Evolutionary conservation across 1,140 invertebrate species (phyloP), one percentile per base, ranked within the genome.

Genomic region (Drosophila miranda): DNA sequence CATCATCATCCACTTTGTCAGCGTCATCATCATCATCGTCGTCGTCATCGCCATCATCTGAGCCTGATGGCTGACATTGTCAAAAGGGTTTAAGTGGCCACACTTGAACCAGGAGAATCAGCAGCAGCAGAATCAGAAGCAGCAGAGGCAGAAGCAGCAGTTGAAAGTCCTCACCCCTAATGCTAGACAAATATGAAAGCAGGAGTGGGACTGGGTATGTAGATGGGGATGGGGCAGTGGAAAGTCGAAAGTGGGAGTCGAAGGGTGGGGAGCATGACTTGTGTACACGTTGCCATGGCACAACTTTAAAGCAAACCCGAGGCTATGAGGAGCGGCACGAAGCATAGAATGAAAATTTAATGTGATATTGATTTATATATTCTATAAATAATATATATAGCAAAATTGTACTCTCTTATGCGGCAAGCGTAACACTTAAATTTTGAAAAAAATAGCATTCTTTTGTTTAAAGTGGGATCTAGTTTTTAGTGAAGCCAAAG

Each of bases 61-160:
- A 74, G 70, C 51, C 70, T 74, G 83, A 75, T 86, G 79, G 74
- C 76, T 87, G 82, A 87, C 81, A 86, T 87, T 86, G 81, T 86
- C 82, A 78, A 87, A 84, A 87, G 81, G 81, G 81, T 86, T 86
- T 86, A 86, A 86, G 81, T 86, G 81, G 69, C 81, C 67, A 71
- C 66, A 87, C 78, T 87, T 87, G 64, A 86, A 77, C 67, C 64
- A 78, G 50, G 21, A 76, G 54, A 43, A 59, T 54, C 52, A 66
- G 43, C 58, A 78, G 68, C 61, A 70, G 58, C 13, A 63, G 34
- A 52, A 41, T 42, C 48, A 34, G 49, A 14, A 56, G 49, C 59
- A 57, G 60, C 62, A 82, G 74, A 7, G 5, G 60, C 62, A 82
- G 74, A 7, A 26, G 4, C 3, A 26, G 23, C 23, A 26, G 23